phyloP scores from a whole-genome alignment of 1,140 invertebrate genomes.

The Ericerus pela region DNA sequence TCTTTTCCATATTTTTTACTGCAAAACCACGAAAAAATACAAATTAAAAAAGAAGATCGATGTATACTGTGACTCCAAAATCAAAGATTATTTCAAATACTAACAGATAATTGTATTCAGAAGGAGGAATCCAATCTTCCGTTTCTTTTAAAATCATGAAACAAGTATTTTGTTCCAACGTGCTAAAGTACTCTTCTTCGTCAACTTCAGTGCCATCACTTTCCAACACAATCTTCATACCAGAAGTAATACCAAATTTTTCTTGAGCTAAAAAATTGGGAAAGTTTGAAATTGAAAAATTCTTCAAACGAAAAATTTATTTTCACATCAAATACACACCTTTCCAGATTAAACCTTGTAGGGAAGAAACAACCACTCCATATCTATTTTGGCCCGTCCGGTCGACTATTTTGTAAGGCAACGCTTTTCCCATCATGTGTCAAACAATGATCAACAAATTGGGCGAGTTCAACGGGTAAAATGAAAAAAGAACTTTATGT shows the following conservation, averaged over 20 bases:
- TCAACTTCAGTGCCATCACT: constrained; percentile 75
- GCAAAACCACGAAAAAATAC: background rate
- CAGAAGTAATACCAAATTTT: constrained; percentile 29
- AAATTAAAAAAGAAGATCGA: background rate
- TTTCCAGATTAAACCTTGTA: constrained; percentile 56
- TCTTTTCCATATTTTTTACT: constrained; percentile 24
- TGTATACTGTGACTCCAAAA: background rate
- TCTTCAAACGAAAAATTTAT: background rate
- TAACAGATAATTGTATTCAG: constrained; percentile 3
- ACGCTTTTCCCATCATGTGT: background rate
- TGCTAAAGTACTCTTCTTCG: constrained; percentile 74
- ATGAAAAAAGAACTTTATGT: too few species aligned
- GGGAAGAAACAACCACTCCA: constrained; percentile 56
- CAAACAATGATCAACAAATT: background rate
- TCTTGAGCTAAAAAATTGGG: background rate
- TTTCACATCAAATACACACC: constrained; percentile 23
- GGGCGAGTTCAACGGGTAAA: background rate
- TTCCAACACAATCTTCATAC: constrained; percentile 61
- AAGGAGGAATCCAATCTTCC: constrained; percentile 23
- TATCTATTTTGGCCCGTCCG: constrained; percentile 57
- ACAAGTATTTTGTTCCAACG: constrained; percentile 61
- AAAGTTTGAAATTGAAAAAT: too few species aligned
- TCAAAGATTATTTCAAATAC: background rate
- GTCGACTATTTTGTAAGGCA: constrained; percentile 50
- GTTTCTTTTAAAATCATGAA: constrained; percentile 50